Evolutionary conservation across 2,888 invertebrate genomes (phyloP).

Genomic region (Phaedon cochleariae): DNA sequence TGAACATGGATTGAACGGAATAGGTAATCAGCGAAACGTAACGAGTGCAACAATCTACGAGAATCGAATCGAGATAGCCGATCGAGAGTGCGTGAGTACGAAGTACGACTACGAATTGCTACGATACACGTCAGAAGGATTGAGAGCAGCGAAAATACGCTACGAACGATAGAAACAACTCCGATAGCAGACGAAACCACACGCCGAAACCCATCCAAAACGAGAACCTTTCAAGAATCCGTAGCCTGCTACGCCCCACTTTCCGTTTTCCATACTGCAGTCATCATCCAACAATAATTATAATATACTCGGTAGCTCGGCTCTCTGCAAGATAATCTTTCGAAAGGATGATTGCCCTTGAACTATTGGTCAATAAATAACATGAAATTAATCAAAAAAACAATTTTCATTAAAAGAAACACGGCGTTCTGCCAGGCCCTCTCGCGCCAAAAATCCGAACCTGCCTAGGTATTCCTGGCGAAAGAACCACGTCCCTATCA

Average conservation of each 20-base stretch:
- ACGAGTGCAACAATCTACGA: neutral
- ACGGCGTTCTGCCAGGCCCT: conserved; percentile 51
- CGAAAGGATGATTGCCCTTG: conserved; percentile 49
- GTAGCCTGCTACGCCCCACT: conserved; percentile 1
- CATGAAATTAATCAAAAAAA: conserved; percentile 57
- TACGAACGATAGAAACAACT: neutral
- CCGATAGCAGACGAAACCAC: too few relatives aligned
- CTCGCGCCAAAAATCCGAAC: conserved; percentile 57
- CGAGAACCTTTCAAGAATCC: neutral
- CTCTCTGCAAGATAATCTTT: neutral
- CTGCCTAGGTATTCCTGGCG: conserved; percentile 59
- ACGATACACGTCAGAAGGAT: neutral
- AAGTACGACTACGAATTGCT: neutral
- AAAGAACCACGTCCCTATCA: conserved; percentile 60
- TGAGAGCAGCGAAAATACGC: neutral
- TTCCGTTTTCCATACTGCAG: neutral
- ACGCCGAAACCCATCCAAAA: neutral
- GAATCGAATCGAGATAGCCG: neutral
- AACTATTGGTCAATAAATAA: conserved; percentile 55
- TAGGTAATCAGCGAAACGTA: neutral
- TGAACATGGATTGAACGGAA: too few relatives aligned
- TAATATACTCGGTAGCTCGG: neutral
- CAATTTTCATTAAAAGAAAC: conserved; percentile 42
- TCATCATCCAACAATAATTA: neutral
- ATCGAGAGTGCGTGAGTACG: too few relatives aligned